Base-by-base conservation (phyloP, 2,113 vertebrate species). In the Burhinus bistriatus region DNA sequence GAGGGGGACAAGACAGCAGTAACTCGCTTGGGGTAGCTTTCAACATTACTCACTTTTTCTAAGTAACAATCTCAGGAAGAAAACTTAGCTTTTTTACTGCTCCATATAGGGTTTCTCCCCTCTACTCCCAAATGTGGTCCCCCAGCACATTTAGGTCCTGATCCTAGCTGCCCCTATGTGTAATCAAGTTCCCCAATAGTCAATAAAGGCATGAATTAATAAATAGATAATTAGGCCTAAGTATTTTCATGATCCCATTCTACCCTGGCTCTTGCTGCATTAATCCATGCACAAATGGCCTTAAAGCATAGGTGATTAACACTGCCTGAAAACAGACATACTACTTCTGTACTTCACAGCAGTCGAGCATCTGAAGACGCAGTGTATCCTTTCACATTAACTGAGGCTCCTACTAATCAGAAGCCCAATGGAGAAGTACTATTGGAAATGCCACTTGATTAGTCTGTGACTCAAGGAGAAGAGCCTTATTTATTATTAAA, bases 401-500 rank as follows among this genome's bases (percentile, higher is more conserved):
- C 54, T 79, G 57, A 82, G 76, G 52, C 27, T 95, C 78, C 73
- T 70, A 69, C 83, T 94, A 70, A 95, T 85, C 58, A 95, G 73
- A 65, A 91, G 54, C 87, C 65, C 76, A 76, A 68, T 54, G 65
- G 61, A 93, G 77, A 69, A 71, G 65, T 47, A 34, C 81, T 89
- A 38, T 44, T 89, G 73, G 54, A 97, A 97, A 89, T 51, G 66
- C 61, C 89, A 95, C 70, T 96, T 95, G 86, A 93, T 94, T 89
- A 91, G 70, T 38, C 80, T 84, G 54, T 76, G 77, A 91, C 87
- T 96, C 40, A 83, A 91, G 61, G 14, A 95, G 77, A 92, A 91
- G 61, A 79, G 34, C 34, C 54, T 95, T 87, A 96, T 96, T 87
- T 92, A 89, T 94, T 96, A 92, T 89, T 96, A 89, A 95, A 94